A percentile compares a stretch with the other conserved stretches of the same genome.
These are phyloP conservation scores for Haliclystus octoradiatus DNA, from an alignment of 30 jellyfish, hydroid and myxozoan species.

Conservation along the genomic window DNA sequence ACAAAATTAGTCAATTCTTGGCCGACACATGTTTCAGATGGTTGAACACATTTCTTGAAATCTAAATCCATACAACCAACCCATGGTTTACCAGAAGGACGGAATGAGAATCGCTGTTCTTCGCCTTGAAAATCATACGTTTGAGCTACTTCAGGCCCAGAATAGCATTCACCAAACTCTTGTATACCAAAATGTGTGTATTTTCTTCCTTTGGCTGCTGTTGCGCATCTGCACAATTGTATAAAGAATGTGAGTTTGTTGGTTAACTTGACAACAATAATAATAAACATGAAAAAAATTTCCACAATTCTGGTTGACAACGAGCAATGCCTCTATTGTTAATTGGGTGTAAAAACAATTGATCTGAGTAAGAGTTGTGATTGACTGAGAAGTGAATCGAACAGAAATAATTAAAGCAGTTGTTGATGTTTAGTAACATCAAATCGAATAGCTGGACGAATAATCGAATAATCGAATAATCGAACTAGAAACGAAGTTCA, in stretches of 20 bases:
- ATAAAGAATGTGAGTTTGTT: not conserved
- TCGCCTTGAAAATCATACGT: conserved; percentile 62
- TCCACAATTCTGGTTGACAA: too few species aligned
- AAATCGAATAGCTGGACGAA: too few species aligned
- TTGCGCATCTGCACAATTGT: conserved; percentile 61
- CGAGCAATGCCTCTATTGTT: too few species aligned
- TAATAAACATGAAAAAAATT: too few species aligned
- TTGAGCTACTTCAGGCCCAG: conserved; percentile 65
- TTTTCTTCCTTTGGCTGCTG: conserved; percentile 39
- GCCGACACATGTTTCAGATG: conserved; percentile 83
- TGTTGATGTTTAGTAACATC: too few species aligned
- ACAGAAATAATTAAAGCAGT: not conserved
- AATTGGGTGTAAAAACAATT: too few species aligned
- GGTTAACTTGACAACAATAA: too few species aligned
- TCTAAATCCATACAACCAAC: conserved; percentile 87
- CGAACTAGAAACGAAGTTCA: not conserved
- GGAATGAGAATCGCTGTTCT: conserved; percentile 40
- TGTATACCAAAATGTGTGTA: conserved; percentile 82
- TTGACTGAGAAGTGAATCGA: not conserved
- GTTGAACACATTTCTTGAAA: conserved; percentile 49
- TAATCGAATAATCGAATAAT: too few species aligned
- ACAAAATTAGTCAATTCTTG: conserved; percentile 85
- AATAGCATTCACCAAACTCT: conserved; percentile 76
- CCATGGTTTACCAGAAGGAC: conserved; percentile 80
- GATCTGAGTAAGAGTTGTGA: too few species aligned